Evolutionary conservation across 64 coral and sea anemone genomes (phyloP).

Genomic region (Trachythela sp.): DNA sequence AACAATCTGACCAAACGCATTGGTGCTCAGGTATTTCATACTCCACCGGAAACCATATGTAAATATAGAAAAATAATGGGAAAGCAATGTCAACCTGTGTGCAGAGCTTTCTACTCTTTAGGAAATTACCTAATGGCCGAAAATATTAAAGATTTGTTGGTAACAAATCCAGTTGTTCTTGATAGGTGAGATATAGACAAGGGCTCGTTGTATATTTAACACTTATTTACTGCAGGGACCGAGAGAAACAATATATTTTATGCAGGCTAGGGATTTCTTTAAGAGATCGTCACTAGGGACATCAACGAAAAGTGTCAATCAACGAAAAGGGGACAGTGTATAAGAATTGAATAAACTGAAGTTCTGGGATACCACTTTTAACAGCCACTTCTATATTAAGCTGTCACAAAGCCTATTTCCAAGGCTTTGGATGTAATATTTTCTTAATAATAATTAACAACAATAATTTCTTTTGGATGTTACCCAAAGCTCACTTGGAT

Average conservation of each 20-base stretch:
- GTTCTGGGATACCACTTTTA: too few species aligned
- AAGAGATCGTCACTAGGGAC: too few species aligned
- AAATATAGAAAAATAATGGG: neutral
- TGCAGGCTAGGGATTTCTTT: too few species aligned
- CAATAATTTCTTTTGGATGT: too few species aligned
- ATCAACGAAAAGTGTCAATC: too few species aligned
- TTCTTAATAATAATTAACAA: too few species aligned
- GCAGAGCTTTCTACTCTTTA: neutral
- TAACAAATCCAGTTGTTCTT: constrained; percentile 4
- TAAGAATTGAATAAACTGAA: too few species aligned
- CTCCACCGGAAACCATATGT: neutral
- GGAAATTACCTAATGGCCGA: neutral
- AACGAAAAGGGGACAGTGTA: too few species aligned
- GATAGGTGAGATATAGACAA: neutral
- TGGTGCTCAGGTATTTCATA: neutral
- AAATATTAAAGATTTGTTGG: neutral
- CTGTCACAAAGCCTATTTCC: too few species aligned
- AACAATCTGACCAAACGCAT: neutral
- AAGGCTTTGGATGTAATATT: too few species aligned
- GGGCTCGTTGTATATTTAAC: neutral
- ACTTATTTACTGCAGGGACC: neutral
- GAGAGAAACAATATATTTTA: neutral
- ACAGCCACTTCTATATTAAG: too few species aligned
- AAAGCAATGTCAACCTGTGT: neutral
- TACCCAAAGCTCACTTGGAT: too few species aligned